phyloP scores from a whole-genome alignment of 2,113 vertebrate genomes.

The Salvator merianae region DNA sequence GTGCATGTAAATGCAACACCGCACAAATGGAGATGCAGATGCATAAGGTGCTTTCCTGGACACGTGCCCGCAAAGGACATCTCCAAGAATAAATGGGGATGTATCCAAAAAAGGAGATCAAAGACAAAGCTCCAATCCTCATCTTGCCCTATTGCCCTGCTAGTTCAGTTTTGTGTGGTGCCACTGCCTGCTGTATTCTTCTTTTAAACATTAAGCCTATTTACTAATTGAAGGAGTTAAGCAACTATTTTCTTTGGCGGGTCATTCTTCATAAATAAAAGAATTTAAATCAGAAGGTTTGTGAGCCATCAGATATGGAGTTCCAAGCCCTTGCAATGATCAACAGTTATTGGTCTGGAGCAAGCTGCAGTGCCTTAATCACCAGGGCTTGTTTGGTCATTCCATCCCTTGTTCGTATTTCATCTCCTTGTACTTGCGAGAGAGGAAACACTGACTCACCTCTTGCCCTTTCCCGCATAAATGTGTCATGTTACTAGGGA shows the following conservation, averaged over 20 bases:
- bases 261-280: not conserved
- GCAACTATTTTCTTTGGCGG: not conserved
- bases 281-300: not conserved
- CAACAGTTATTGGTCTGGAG: not conserved
- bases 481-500: constrained; percentile 25
- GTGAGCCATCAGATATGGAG: not conserved
- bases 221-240: not conserved
- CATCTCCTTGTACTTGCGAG: constrained; percentile 22
- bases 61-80: too few species aligned
- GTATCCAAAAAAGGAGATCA: too few species aligned
- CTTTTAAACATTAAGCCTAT: not conserved
- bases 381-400: not conserved
- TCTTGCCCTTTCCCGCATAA: constrained; percentile 26
- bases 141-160: too few species aligned
- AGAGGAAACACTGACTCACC: constrained; percentile 24
- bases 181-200: not conserved
- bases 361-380: not conserved
- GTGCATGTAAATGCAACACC: too few species aligned
- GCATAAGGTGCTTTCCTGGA: too few species aligned
- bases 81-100: too few species aligned
- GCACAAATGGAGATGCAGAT: too few species aligned
- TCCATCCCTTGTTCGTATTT: constrained; percentile 15
- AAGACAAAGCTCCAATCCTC: not conserved
- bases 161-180: too few species aligned
- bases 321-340: not conserved